phyloP scores from a whole-genome alignment of 2,113 vertebrate genomes.

The Cairina moschata region DNA sequence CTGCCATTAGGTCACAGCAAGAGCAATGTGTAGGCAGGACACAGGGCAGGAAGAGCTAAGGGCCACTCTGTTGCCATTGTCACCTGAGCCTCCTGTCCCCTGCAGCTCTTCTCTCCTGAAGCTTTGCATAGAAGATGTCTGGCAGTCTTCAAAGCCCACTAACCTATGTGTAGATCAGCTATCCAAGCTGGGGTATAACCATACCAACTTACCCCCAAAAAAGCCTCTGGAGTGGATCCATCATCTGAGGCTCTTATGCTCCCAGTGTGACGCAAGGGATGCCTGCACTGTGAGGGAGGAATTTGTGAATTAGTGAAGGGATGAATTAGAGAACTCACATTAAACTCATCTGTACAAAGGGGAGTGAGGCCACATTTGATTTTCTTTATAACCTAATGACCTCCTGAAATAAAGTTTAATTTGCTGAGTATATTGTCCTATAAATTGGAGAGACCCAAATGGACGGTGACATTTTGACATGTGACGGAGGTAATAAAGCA shows the following conservation, averaged over 20 bases:
- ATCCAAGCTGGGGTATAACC: background rate
- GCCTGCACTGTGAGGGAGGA: fast-evolving
- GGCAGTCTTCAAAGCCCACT: background rate
- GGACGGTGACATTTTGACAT: background rate
- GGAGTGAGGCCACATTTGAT: background rate
- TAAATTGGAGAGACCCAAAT: background rate
- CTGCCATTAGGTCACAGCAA: fast-evolving
- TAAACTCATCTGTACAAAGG: background rate
- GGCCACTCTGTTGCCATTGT: fast-evolving
- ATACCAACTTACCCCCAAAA: background rate
- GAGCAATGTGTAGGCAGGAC: fast-evolving
- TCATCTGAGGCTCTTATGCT: fast-evolving
- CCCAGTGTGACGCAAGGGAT: background rate
- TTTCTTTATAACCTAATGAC: background rate
- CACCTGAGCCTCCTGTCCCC: background rate
- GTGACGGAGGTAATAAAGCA: background rate
- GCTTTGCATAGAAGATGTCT: background rate
- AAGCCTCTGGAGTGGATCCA: background rate
- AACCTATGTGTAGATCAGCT: background rate
- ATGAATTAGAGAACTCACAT: background rate
- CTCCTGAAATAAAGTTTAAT: background rate
- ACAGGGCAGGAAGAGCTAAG: background rate
- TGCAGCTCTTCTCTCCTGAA: background rate
- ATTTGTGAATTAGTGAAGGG: background rate
- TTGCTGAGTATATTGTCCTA: background rate